These are phyloP conservation scores for Crotalus tigris DNA, from an alignment of 2,113 vertebrate genomes.

Conservation along the genomic window DNA sequence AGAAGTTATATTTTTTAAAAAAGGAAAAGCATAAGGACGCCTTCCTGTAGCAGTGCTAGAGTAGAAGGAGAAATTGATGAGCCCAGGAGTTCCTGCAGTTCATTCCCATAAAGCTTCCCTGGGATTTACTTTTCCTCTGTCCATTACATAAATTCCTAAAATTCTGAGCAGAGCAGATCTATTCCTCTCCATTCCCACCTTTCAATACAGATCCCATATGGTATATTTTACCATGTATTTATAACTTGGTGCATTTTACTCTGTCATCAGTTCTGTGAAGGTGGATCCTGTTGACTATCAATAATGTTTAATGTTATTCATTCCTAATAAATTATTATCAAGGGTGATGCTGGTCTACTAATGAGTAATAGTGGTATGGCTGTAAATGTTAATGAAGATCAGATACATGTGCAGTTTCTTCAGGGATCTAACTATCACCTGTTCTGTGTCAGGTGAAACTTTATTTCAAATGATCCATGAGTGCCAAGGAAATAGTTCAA, in stretches of 20 bases:
- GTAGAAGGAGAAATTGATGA: neutral
- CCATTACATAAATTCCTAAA: neutral
- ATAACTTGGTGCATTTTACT: neutral
- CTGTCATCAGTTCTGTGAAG: neutral
- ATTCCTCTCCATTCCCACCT: neutral
- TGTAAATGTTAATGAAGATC: rapidly evolving
- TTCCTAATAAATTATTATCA: neutral
- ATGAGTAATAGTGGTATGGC: neutral
- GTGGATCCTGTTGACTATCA: neutral
- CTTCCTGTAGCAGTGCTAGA: neutral
- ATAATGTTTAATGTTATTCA: neutral
- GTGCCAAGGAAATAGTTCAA: neutral
- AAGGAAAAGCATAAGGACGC: neutral
- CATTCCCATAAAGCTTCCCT: neutral
- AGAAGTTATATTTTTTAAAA: neutral
- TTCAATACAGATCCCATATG: neutral
- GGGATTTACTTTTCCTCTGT: neutral
- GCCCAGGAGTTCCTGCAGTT: neutral
- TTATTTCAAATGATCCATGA: neutral
- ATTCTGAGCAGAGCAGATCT: neutral
- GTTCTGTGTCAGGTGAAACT: neutral
- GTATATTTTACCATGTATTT: neutral
- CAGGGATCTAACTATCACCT: conserved; percentile 7
- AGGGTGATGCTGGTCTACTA: neutral
- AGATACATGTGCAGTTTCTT: neutral